phyloP scores from a whole-genome alignment of 23 tunicate species.

The Trididemnum miniatum region DNA sequence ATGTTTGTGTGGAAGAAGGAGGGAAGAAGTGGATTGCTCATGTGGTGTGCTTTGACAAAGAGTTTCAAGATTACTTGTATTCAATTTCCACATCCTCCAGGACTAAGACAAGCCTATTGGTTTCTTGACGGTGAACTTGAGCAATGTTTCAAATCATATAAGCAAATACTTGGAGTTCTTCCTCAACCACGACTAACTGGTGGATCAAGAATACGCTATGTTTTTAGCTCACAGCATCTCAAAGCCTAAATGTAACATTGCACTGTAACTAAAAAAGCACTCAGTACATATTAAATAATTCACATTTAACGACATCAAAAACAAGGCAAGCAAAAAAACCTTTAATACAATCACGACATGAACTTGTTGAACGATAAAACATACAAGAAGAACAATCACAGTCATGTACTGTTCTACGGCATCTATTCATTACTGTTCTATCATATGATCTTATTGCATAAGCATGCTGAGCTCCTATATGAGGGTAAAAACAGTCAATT shows the following conservation, averaged over 20 bases:
- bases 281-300: not conserved
- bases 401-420: not conserved
- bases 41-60: constrained; percentile 6
- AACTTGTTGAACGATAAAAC: not conserved
- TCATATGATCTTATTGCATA: not conserved
- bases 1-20: constrained; percentile 16
- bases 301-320: not conserved
- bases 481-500: not conserved
- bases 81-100: not conserved
- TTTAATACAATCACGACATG: not conserved
- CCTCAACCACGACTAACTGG: constrained; percentile 12
- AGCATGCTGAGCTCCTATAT: not conserved
- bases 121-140: constrained; percentile 1
- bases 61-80: constrained; percentile 1
- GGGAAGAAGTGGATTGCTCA: constrained; percentile 11
- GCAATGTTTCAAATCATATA: constrained; percentile 4
- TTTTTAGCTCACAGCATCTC: constrained; percentile 1
- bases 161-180: constrained; percentile 12
- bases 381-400: not conserved
- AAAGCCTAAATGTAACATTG: not conserved
- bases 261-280: not conserved
- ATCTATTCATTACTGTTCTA: not conserved
- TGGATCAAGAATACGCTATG: constrained; percentile 1
- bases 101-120: not conserved
- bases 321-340: not conserved